Percentiles rank a stretch among this genome's conserved stretches.
These are phyloP conservation scores for Eulimnadia texana DNA, from an alignment of 1,140 invertebrate species.

Conservation along the genomic window DNA sequence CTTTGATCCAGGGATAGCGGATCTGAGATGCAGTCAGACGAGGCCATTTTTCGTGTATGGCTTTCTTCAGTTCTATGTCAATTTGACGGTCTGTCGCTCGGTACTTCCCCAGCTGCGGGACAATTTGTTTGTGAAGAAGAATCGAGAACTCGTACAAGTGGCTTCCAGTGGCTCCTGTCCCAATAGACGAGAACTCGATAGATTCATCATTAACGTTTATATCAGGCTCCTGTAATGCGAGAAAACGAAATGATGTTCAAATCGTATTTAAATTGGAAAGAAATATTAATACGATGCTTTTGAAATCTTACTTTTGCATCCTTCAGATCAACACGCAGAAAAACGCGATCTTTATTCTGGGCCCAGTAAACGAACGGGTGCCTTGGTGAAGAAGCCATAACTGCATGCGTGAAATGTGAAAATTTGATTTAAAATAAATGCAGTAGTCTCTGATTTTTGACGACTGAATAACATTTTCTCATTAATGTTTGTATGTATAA, in stretches of 20 bases:
- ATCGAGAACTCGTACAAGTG: conserved; percentile 23
- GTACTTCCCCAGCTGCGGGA: conserved; percentile 32
- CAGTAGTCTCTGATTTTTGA: no score
- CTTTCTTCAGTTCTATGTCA: conserved; percentile 57
- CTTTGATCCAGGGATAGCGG: conserved; percentile 80
- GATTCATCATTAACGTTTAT: conserved; percentile 9
- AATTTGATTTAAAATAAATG: no score
- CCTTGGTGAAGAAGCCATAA: no score
- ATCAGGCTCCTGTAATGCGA: conserved; percentile 31
- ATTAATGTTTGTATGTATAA: no score
- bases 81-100: conserved; percentile 58
- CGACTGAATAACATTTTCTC: no score
- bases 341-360: conserved; percentile 59
- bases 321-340: conserved; percentile 67
- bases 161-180: conserved; percentile 15
- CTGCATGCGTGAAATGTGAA: no score
- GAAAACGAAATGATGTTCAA: conserved; percentile 18
- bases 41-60: conserved; percentile 59
- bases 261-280: conserved; percentile 13
- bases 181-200: conserved; percentile 14
- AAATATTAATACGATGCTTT: conserved; percentile 33
- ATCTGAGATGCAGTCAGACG: conserved; percentile 54
- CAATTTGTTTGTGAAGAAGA: conserved; percentile 19
- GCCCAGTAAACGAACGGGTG: conserved; percentile 83
- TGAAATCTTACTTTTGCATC: conserved; percentile 50